A percentile compares a stretch with the other conserved stretches of the same genome.
Evolutionary conservation across 2,113 vertebrate species (phyloP).

Genomic region (Melanocharis versteri): DNA sequence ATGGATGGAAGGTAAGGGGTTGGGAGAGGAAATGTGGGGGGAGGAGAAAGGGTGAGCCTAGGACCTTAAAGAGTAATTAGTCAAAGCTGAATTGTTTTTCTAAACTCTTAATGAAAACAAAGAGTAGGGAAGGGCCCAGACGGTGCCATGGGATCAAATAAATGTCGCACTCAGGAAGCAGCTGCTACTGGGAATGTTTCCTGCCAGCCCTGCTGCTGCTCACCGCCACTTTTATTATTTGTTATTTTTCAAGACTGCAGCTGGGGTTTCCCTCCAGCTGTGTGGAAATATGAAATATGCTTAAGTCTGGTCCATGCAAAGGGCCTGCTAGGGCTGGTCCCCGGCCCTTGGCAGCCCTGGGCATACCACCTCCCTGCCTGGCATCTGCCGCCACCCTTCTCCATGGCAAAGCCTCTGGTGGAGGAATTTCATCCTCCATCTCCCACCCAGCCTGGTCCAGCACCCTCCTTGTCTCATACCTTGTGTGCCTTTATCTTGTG

Average conservation of each 20-base stretch:
- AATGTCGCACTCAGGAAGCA: conserved; percentile 78
- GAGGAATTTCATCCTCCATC: not conserved
- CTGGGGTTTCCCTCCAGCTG: conserved; percentile 74
- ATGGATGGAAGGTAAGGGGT: not conserved
- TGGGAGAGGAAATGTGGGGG: conserved; percentile 60
- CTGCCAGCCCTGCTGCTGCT: conserved; percentile 68
- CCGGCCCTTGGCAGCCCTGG: not conserved
- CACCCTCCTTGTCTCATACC: rapidly evolving
- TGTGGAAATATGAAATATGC: conserved; percentile 69
- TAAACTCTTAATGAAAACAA: conserved; percentile 75
- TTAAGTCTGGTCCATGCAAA: conserved; percentile 6
- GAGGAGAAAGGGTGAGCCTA: conserved; percentile 56
- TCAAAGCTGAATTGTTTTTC: conserved; percentile 73
- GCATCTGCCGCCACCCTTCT: not conserved
- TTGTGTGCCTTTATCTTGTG: not conserved
- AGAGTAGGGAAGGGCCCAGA: conserved; percentile 74
- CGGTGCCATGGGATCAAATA: conserved; percentile 78
- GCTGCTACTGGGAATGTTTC: conserved; percentile 82
- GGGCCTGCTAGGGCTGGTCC: not conserved
- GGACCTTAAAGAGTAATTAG: conserved; percentile 69
- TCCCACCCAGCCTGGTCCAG: not conserved
- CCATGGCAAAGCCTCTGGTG: not conserved
- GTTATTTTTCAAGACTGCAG: conserved; percentile 69
- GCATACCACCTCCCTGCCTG: not conserved
- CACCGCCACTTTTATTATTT: conserved; percentile 63